Base-by-base conservation (phyloP, 1,140 invertebrate species). In the Melipona quadrifasciata region DNA sequence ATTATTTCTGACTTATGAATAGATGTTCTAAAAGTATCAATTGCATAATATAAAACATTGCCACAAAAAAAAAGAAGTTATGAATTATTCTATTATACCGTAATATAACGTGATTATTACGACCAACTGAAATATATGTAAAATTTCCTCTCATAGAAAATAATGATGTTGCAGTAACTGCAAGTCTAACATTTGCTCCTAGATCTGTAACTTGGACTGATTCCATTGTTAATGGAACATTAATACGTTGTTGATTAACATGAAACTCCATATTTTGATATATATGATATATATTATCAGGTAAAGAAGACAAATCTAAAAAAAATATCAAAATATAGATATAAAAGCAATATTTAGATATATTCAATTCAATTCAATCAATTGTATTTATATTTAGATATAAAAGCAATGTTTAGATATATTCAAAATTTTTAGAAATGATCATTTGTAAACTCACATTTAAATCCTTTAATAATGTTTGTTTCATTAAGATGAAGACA, bases 401-500 rank as follows among this genome's bases (percentile, higher is more conserved):
- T 24, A 85, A 82, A 78, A 31, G 24, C 19, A 61, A 92, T 88
- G 2, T 91, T 84, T 47, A 21, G 34, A 34, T 31, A 16, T 27
- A 17, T 57, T 27, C 24, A 65, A 92, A 91, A 94, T 65, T 53
- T 11, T 82, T 17, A 72, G 1, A n/a, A 24, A 71, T 58, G n/a
- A 53, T n/a, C 39, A 87, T 34, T 68, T 58, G 68, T 27, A 65
- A 80, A 89, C 91, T 92, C 89, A 95, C 95, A 93, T 83, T 93
- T 89, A 58, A 93, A 89, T 68, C 94, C 92, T 80, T 95, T 94
- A 27, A 93, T 87, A 81, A 96, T 95, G 84, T 94, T 95, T 55
- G 95, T 95, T 85, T 95, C 93, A 88, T 96, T 96, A 53, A 96
- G 92, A 86, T 96, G 95, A 82, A 96, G 93, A n/a, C 95, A 96